Evolutionary conservation across 2,888 invertebrate genomes (phyloP).

Genomic region (Pandemis corylana): DNA sequence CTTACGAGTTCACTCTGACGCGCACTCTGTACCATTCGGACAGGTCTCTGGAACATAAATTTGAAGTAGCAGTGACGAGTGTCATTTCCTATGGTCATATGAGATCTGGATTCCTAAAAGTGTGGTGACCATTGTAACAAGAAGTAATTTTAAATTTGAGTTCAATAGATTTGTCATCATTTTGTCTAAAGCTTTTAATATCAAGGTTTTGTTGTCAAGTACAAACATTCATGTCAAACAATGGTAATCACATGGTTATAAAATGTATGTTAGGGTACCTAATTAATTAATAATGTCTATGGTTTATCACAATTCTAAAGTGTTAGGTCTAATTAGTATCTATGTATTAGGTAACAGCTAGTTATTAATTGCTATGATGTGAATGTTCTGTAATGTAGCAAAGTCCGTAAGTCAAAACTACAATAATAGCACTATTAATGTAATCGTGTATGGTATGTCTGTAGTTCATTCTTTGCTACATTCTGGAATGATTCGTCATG

Average conservation of each 20-base stretch:
- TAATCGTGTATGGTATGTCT: constrained; percentile 36
- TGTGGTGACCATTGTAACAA: constrained; percentile 23
- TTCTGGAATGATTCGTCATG: constrained; percentile 61
- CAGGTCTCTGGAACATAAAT: constrained; percentile 87
- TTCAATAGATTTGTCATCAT: background rate
- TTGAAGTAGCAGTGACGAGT: constrained; percentile 75
- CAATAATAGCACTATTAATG: constrained; percentile 22
- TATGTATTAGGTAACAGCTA: constrained; percentile 14
- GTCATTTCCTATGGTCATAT: constrained; percentile 58
- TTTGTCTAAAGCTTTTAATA: background rate
- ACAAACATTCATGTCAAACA: background rate
- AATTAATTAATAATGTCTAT: constrained; percentile 11
- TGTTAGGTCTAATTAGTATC: constrained; percentile 34
- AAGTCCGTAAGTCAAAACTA: constrained; percentile 42
- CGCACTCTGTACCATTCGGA: constrained; percentile 93
- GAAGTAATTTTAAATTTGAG: background rate
- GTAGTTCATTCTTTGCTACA: constrained; percentile 50
- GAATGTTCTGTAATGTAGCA: constrained; percentile 42
- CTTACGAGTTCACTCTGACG: constrained; percentile 95
- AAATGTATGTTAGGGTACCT: constrained; percentile 7
- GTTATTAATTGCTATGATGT: constrained; percentile 13
- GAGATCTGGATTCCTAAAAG: constrained; percentile 31
- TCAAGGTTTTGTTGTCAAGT: background rate
- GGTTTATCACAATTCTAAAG: constrained; percentile 4
- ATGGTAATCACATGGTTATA: constrained; percentile 22